Evolutionary conservation across 1,140 invertebrate genomes (phyloP).

Genomic region (Drosophila kohkoa): DNA sequence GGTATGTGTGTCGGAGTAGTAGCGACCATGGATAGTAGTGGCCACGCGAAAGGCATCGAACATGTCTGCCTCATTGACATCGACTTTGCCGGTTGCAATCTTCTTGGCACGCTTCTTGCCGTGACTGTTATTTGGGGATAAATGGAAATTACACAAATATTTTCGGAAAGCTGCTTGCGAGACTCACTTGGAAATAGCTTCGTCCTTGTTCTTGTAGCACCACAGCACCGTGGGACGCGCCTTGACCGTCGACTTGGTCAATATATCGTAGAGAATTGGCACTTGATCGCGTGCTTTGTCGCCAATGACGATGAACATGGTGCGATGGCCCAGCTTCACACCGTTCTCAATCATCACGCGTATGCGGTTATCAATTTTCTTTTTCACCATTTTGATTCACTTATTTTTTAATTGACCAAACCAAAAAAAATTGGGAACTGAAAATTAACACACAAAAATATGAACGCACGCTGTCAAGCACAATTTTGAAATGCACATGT

Average conservation of each 20-base stretch:
- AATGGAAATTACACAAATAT: too few relatives aligned
- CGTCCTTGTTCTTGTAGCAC: conserved; percentile 99
- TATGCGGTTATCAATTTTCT: conserved; percentile 99
- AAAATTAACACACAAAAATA: not conserved
- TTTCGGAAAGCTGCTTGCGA: too few relatives aligned
- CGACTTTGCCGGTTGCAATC: conserved; percentile 94
- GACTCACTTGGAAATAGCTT: conserved; percentile 91
- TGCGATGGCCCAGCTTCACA: conserved; percentile 93
- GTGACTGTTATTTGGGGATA: conserved; percentile 88
- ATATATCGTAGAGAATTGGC: conserved; percentile 98
- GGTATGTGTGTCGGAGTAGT: conserved; percentile 99
- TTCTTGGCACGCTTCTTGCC: conserved; percentile 98
- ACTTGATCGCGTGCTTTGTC: conserved; percentile 99
- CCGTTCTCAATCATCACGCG: conserved; percentile 99
- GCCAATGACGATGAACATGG: conserved; percentile 97
- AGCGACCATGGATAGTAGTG: conserved; percentile 98
- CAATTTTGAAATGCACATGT: conserved; percentile 62
- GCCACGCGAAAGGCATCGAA: conserved; percentile 99
- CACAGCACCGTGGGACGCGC: conserved; percentile 96
- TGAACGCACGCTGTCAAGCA: not conserved
- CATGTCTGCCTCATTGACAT: conserved; percentile 97
- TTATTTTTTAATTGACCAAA: not conserved
- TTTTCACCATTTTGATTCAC: conserved; percentile 89
- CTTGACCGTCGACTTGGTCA: conserved; percentile 97
- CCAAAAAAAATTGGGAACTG: not conserved